These are phyloP conservation scores for Lerema accius DNA, from an alignment of 1,140 invertebrate species.

Conservation along the genomic window DNA sequence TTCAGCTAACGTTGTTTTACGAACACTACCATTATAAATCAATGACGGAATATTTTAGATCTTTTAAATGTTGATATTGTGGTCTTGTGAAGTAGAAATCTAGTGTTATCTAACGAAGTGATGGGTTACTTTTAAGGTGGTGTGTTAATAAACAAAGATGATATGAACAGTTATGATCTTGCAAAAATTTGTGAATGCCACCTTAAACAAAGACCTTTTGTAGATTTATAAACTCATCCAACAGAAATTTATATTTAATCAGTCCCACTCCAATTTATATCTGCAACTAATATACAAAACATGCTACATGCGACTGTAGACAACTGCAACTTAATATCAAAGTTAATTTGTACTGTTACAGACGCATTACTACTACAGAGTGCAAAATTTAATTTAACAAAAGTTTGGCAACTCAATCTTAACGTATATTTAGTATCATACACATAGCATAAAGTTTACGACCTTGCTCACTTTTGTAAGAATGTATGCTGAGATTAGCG, in stretches of 20 bases:
- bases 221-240: not conserved
- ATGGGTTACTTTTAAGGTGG: not conserved
- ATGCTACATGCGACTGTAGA: not conserved
- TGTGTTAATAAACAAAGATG: no score
- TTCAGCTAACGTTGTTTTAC: constrained; percentile 9
- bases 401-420: not conserved
- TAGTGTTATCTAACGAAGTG: constrained; percentile 7
- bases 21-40: constrained; percentile 4
- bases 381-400: not conserved
- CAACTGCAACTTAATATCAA: not conserved
- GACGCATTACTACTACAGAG: not conserved
- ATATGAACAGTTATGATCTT: no score
- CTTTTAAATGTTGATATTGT: constrained; percentile 8
- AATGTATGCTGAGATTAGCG: constrained; percentile 47
- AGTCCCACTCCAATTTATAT: not conserved
- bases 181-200: no score
- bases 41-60: constrained; percentile 4
- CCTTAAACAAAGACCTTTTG: no score
- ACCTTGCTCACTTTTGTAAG: constrained; percentile 46
- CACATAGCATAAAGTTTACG: constrained; percentile 39
- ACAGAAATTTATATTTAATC: not conserved
- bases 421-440: constrained; percentile 19
- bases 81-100: constrained; percentile 1
- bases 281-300: not conserved
- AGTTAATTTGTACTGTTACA: not conserved